Conservation (phyloP, 1,140 invertebrate species). For the Battus philenor region DNA sequence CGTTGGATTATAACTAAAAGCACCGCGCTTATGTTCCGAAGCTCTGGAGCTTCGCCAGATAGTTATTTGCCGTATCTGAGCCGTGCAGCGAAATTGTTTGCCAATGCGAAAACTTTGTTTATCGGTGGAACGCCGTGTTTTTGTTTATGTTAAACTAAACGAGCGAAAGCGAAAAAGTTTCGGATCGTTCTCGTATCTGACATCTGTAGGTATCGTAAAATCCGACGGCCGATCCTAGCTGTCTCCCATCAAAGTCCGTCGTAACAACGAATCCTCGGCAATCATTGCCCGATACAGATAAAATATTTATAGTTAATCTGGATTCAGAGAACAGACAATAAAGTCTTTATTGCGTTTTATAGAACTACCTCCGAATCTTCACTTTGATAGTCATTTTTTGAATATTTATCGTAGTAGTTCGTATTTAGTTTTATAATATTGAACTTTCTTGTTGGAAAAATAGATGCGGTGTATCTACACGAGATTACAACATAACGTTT, state of each 20-base stretch:
- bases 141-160: conserved; percentile 15
- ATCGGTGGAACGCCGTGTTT: conserved; percentile 2
- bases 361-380: conserved; percentile 1
- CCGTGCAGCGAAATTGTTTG: conserved; percentile 14
- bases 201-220: conserved; percentile 15
- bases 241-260: conserved; percentile 6
- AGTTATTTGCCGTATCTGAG: conserved; percentile 15
- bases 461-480: too few species aligned
- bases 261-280: conserved; percentile 10
- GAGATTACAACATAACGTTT: too few species aligned
- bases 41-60: conserved; percentile 10
- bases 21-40: conserved; percentile 10
- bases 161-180: conserved; percentile 10
- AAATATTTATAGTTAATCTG: conserved; percentile 16
- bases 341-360: conserved; percentile 8
- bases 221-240: neutral
- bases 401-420: too few species aligned
- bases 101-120: conserved; percentile 17
- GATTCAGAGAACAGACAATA: conserved; percentile 9
- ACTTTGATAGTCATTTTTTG: too few species aligned
- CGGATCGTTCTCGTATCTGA: conserved; percentile 6
- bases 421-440: too few species aligned
- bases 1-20: conserved; percentile 15
- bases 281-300: conserved; percentile 13
- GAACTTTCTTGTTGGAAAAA: too few species aligned